phyloP scores from a whole-genome alignment of 2,797 vertebrate genomes.

The Gymnoscopelus braueri region DNA sequence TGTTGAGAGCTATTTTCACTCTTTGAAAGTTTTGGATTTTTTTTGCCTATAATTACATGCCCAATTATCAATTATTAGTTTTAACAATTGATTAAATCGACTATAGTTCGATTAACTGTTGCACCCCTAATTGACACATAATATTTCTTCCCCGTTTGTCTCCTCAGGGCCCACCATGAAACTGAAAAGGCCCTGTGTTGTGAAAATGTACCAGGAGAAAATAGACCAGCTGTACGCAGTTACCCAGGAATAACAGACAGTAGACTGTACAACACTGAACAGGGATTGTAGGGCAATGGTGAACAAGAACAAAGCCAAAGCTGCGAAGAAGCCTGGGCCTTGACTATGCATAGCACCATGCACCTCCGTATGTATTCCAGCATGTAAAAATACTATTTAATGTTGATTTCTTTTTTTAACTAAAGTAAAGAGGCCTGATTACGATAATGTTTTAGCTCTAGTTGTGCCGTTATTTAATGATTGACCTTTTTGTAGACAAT shows the following conservation, averaged over 20 bases:
- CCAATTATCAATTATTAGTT: too few species aligned
- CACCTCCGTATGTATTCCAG: background rate
- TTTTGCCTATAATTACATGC: too few species aligned
- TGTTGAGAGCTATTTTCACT: too few species aligned
- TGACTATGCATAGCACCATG: background rate
- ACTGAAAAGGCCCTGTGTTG: slow-evolving; percentile 80
- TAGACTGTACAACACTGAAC: background rate
- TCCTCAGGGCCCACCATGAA: slow-evolving; percentile 84
- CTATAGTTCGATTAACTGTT: too few species aligned
- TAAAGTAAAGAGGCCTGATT: slow-evolving; percentile 10
- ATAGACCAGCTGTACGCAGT: slow-evolving; percentile 77
- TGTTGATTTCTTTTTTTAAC: slow-evolving; percentile 8
- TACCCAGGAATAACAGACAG: slow-evolving; percentile 30
- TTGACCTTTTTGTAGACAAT: slow-evolving; percentile 34
- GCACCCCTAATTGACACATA: too few species aligned
- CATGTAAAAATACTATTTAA: background rate
- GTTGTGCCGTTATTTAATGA: slow-evolving; percentile 29
- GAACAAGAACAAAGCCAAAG: background rate
- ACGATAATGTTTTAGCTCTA: background rate
- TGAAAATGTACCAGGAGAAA: slow-evolving; percentile 81
- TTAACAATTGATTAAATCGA: too few species aligned
- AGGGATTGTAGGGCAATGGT: background rate
- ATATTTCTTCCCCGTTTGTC: background rate
- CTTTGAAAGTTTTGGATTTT: too few species aligned
- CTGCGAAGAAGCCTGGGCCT: background rate